phyloP scores from a whole-genome alignment of 2,888 invertebrate genomes.

The Mamestra brassicae region DNA sequence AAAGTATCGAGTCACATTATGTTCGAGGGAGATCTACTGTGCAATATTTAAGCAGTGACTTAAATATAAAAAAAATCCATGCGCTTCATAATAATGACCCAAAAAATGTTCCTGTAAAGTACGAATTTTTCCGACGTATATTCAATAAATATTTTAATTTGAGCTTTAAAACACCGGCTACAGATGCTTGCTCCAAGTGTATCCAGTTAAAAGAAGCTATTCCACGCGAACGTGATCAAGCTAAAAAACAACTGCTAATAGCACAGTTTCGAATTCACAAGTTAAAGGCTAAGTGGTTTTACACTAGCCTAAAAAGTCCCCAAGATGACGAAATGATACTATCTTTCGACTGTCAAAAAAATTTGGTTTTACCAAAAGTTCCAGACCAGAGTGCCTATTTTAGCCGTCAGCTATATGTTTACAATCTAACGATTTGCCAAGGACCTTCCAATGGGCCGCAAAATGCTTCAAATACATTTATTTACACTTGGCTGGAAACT shows the following conservation, averaged over 20 bases:
- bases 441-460: constrained; percentile 14
- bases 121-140: constrained; percentile 24
- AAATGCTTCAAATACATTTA: constrained; percentile 14
- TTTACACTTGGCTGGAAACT: constrained; percentile 21
- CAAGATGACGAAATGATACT: constrained; percentile 8
- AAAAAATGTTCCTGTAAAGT: not conserved
- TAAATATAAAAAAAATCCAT: constrained; percentile 16
- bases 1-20: constrained; percentile 18
- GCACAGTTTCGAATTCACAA: constrained; percentile 27
- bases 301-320: constrained; percentile 12
- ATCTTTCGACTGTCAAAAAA: constrained; percentile 10
- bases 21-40: constrained; percentile 23
- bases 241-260: constrained; percentile 14
- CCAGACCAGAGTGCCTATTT: not conserved
- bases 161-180: constrained; percentile 22
- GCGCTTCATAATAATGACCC: constrained; percentile 6
- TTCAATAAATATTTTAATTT: constrained; percentile 25
- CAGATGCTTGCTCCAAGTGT: constrained; percentile 17
- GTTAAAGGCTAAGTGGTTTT: constrained; percentile 26
- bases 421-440: constrained; percentile 18
- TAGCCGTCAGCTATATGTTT: not conserved
- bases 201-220: constrained; percentile 7
- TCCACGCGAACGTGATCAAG: too few species aligned
- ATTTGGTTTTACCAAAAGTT: not conserved
- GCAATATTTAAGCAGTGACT: constrained; percentile 23